Evolutionary conservation across 2,797 vertebrate species (phyloP), one percentile per base, ranked within the genome.

Genomic region (Peromyscus nudipes): DNA sequence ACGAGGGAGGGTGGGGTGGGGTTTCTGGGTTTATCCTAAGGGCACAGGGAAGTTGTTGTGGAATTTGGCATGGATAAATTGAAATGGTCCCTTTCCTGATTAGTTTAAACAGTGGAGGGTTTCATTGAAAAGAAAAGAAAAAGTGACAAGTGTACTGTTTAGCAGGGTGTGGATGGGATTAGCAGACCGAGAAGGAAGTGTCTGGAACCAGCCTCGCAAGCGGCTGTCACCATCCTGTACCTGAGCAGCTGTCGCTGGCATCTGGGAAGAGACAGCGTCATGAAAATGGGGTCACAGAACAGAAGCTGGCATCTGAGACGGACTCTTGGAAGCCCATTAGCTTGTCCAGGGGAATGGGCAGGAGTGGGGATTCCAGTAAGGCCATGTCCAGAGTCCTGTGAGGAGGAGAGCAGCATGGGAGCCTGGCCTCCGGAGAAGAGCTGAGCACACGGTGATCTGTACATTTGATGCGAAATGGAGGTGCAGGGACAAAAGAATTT

Each of bases 401-500:
- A 69, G 6, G 19, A 6, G 65, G 34, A 25, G 0, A 23, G 31
- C 5, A 19, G 27, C 40, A 4, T 0, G 57, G 73, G 71, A 1
- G 21, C 37, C 60, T 34, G 49, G 69, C 16, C 34, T 27, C 29
- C 19, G 4, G 37, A 64, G 81, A 31, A 62, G 29, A 19, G 60
- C 0, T 3, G 27, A 80, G 65, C 43, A 62, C 64, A 10, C 4
- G 10, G 60, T 0, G 0, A 25, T 40, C 57, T 43, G 40, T 31
- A 27, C 43, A 1, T 67, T 3, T 29, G 21, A 49, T 6, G 12
- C 5, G 11, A 92, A 71, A 29, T 3, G 23, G 37, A 92, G 67
- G 85, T 84, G 27, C 75, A 92, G 67, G 73, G 75, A 89, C 83
- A 60, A 81, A 93, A 76, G 85, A 73, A 81, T 81, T 75, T n/a